Conservation (phyloP, 2,888 invertebrate species). For the Hyles lineata region DNA sequence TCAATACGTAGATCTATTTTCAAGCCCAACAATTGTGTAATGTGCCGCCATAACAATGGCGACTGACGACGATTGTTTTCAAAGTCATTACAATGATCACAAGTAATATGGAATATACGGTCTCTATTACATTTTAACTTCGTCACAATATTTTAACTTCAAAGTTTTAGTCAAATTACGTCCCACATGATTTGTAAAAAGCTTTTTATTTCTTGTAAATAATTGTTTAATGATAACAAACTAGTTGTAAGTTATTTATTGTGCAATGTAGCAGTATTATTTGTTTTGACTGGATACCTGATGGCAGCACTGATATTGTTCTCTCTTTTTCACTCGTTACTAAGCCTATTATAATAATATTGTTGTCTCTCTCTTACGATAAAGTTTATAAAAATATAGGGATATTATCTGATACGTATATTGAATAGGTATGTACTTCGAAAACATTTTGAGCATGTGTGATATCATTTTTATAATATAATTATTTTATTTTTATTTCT, state of each 20-base stretch:
- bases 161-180: conserved; percentile 43
- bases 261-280: conserved; percentile 85
- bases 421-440: background rate
- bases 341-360: background rate
- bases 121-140: conserved; percentile 1
- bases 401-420: too few relatives aligned
- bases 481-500: too few relatives aligned
- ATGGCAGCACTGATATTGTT: background rate
- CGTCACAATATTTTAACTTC: conserved; percentile 7
- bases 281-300: conserved; percentile 25
- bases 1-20: background rate
- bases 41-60: background rate
- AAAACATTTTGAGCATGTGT: too few relatives aligned
- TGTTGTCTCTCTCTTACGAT: background rate
- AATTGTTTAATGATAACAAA: conserved; percentile 37
- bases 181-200: conserved; percentile 68
- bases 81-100: background rate
- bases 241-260: conserved; percentile 79
- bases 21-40: background rate
- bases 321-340: background rate
- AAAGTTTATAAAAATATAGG: background rate
- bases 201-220: conserved; percentile 51
- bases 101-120: background rate
- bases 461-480: too few relatives aligned
- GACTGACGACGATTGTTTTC: background rate